Base-by-base conservation (phyloP, 1,140 invertebrate species). In the Zaprionus africanus region DNA sequence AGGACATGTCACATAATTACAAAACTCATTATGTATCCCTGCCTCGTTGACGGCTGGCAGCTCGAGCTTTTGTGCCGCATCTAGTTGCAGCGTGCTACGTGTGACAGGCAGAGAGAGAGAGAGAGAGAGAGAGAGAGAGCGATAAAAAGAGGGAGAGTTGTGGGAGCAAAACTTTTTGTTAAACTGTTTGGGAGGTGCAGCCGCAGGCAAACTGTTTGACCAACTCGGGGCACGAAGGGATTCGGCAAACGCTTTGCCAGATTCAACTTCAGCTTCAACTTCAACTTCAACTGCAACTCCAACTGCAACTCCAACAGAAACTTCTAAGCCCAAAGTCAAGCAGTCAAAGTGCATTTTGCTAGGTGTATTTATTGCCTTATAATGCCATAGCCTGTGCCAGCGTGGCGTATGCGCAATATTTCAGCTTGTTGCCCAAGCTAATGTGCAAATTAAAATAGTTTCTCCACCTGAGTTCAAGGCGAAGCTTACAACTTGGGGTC, bases 321-420 rank as follows among this genome's bases (percentile, higher is more conserved):
- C 72, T 79, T 85, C 64, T 71, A 71, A 84, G 74, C 78, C 65
- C 31, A 81, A 90, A 90, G 85, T 84, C 85, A 84, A 84, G 68
- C 81, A 84, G 84, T 87, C 85, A 87, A 81, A 90, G 71, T 88
- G 84, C 85, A 88, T 81, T 78, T 81, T 41, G 34, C 53, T 71
- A 51, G 68, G 65, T 74, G 82, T 82, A 87, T 79, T 77, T 86
- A 87, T 76, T 66, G 69, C 63, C 51, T 41, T 49, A 72, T 58
- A 57, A 38, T 17, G 36, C 6, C 53, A 28, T 11, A 51, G 61
- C 13, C 34, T 41, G 22, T 22, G n/a, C 58, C 56, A 12, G 61
- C 34, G 41, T 57, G 82, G 65, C 82, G 83, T 82, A 86, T 86
- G 79, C 54, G 79, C 68, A 65, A 87, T 87, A 87, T 79, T 63